A percentile compares a stretch with the other conserved stretches of the same genome.
Conservation (phyloP, 2,113 vertebrate species). For the Aldabrachelys gigantea region DNA sequence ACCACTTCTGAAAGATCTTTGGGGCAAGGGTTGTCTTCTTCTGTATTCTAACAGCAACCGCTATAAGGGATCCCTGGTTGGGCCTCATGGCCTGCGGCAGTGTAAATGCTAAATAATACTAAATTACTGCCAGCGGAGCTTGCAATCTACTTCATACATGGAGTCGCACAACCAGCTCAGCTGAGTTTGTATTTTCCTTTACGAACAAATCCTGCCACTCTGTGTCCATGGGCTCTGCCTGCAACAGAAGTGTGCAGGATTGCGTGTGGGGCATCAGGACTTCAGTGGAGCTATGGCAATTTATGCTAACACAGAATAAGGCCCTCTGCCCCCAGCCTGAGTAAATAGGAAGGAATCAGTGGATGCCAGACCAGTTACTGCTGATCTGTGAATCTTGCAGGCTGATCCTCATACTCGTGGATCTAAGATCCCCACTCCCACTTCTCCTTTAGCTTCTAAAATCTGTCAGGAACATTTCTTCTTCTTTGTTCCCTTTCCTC, state of each 20-base stretch:
- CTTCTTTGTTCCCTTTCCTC: neutral
- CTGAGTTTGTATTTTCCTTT: neutral
- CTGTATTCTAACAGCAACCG: neutral
- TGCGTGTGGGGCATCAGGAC: neutral
- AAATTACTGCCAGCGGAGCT: neutral
- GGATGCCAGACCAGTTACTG: neutral
- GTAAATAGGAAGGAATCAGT: neutral
- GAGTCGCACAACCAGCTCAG: neutral
- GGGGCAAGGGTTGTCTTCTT: neutral
- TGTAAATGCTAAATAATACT: neutral
- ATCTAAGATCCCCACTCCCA: neutral
- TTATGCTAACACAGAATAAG: neutral
- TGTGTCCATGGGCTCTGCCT: neutral
- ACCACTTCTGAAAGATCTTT: neutral
- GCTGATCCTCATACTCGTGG: fast-evolving
- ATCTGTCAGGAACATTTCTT: neutral
- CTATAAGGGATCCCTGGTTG: neutral
- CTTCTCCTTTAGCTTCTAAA: neutral
- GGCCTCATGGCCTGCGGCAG: neutral
- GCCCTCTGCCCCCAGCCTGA: neutral
- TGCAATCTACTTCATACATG: neutral
- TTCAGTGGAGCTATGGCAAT: neutral
- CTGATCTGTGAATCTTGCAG: neutral
- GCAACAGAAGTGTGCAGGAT: too few species aligned
- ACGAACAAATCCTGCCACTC: neutral